Evolutionary conservation across 2,888 invertebrate species (phyloP), one percentile per base, ranked within the genome.

Genomic region (Meiosimyza platycephala): DNA sequence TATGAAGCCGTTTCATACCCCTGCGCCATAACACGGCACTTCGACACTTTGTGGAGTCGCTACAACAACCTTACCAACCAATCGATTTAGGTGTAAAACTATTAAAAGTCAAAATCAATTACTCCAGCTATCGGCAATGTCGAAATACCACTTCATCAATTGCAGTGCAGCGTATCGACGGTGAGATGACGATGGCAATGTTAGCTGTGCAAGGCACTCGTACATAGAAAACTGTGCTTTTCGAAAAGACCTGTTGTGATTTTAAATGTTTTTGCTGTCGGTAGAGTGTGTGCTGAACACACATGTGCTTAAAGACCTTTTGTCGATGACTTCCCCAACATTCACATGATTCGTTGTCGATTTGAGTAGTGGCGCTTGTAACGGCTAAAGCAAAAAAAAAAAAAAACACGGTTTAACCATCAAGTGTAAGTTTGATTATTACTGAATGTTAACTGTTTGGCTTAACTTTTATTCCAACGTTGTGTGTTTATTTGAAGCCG

Each of bases 101-200:
- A 60, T 60, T 60, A 60, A 60, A 28, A 60, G 59, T 60, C 59
- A 60, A 60, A 60, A 28, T 60, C 59, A 60, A 60, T 60, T 60
- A 60, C 59, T 60, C 59, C 22, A 60, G 59, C 59, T 33, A 60
- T 60, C 59, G 59, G 59, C 59, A 60, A 60, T 60, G 59, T 60
- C 59, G 59, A 60, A 60, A 60, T 60, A 28, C 59, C 59, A 60
- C 59, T 60, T 60, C 59, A 28, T 54, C 54, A 54, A 28, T 33
- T 28, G 33, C 22, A 18, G 59, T 28, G n/a, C 51, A 16, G 54
- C 54, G 54, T n/a, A n/a, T n/a, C n/a, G 54, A 15, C 54, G 59
- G 59, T 12, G 22, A 13, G 59, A 22, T 22, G 59, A 16, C 16
- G 18, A 59, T 13, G 22, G 57, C n/a, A 59, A 22, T 22, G 16